Base-by-base conservation (phyloP, 2,888 invertebrate species). In the Sylvicola cinctus region DNA sequence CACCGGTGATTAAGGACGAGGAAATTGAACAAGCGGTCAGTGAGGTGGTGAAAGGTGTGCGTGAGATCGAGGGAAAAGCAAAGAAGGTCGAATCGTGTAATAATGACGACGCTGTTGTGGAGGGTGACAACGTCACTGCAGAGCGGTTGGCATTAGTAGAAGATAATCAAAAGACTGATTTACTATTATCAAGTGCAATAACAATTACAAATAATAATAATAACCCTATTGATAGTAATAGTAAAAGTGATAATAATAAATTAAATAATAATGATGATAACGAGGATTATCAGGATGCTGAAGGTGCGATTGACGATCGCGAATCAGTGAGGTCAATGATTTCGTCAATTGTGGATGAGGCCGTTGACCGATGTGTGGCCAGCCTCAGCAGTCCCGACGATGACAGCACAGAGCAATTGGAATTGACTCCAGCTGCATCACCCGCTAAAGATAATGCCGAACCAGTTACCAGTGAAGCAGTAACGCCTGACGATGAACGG, bases 11-110 rank as follows among this genome's bases (percentile, higher is more conserved):
- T 2, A 61, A 63, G 42, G 64, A 66, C 38, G 63, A 64, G 43
- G 65, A 65, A 48, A 59, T 65, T 33, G 60, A 61, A 41, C 54
- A 63, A 45, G 63, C 63, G 8, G 58, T 62, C 30, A 61, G 59
- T 39, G 63, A 65, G 46, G 62, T 63, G 38, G 62, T 62, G n/a
- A 58, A 59, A 46, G 58, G 57, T 38, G 58, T 60, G 11, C 51
- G 52, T n/a, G 60, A 61, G 36, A 43, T 43, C 36, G 59, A 57
- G 29, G 56, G 54, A 54, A 45, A 55, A 39, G 50, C 39, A 46
- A 46, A 31, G 33, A 20, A 20, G 11, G 31, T 31, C 8, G 15
- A 31, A 31, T 6, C 31, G 11, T 31, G 15, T 6, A 31, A 12
- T 29, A 50, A 52, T 50, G 61, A 61, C 45, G 61, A 61, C 54